Conservation (phyloP, 2,888 invertebrate species). For the Drosophila siamana region DNA sequence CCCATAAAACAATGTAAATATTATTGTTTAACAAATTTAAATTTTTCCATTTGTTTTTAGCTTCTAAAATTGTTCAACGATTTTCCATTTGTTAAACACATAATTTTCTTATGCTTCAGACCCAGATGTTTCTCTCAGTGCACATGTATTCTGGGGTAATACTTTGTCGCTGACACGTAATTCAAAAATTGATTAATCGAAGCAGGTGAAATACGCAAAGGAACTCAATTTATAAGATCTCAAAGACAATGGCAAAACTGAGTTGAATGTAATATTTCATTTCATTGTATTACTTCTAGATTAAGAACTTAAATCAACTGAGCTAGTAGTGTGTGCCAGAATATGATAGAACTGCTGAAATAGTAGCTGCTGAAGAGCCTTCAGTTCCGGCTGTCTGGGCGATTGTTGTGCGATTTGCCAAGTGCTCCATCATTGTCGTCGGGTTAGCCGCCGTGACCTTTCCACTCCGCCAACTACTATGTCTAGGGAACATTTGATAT, state of each 20-base stretch:
- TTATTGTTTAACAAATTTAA: too few relatives aligned
- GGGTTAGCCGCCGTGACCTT: conserved; percentile 60
- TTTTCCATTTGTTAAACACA: too few relatives aligned
- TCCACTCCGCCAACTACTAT: conserved; percentile 40
- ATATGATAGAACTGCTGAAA: neutral
- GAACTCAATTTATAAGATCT: conserved; percentile 31
- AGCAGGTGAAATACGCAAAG: conserved; percentile 8
- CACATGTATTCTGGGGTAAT: neutral
- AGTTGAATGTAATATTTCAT: conserved; percentile 10
- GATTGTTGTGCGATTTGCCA: conserved; percentile 32
- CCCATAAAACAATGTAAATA: too few relatives aligned
- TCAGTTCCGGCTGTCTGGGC: conserved; percentile 21
- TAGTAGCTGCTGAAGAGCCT: neutral
- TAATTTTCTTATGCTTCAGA: neutral
- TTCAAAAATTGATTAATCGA: conserved; percentile 45
- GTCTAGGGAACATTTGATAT: conserved; percentile 1
- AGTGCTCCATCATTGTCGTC: conserved; percentile 56
- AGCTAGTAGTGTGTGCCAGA: neutral
- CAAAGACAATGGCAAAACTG: conserved; percentile 4
- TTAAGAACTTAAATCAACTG: neutral
- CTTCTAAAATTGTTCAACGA: neutral
- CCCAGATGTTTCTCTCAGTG: conserved; percentile 20
- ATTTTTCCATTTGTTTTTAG: neutral
- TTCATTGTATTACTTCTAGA: conserved; percentile 5
- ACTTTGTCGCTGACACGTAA: conserved; percentile 23